Conservation (phyloP, 2,113 vertebrate genomes). For the Hydropotes inermis region DNA sequence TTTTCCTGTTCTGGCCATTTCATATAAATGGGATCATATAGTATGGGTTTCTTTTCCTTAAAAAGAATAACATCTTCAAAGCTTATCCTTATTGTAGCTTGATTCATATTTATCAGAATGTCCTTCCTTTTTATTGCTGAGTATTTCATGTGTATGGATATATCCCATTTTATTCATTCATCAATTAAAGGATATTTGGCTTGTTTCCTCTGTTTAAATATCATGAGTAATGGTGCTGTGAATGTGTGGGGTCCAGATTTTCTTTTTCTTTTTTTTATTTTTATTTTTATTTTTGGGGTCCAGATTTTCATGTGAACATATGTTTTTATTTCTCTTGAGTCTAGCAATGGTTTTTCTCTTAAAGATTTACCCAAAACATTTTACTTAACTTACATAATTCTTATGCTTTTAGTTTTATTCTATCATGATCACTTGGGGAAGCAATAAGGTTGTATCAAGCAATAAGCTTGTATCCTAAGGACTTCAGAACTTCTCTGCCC, state of each 20-base stretch:
- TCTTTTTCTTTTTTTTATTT: too few species aligned
- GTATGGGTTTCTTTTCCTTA: not conserved
- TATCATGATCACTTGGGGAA: not conserved
- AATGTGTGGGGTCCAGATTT: not conserved
- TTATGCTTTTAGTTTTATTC: not conserved
- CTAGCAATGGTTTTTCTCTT: not conserved
- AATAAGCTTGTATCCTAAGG: not conserved
- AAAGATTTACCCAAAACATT: not conserved
- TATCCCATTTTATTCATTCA: not conserved
- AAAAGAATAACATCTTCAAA: not conserved
- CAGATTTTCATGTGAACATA: not conserved
- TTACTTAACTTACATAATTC: not conserved
- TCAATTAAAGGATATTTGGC: not conserved
- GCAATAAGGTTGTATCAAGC: too few species aligned
- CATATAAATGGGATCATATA: not conserved
- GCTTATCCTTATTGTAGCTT: not conserved
- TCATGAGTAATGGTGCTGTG: not conserved
- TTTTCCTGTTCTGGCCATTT: not conserved
- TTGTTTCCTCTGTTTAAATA: not conserved
- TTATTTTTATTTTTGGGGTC: too few species aligned
- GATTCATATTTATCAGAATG: not conserved
- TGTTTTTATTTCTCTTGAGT: not conserved
- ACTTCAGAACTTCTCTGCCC: not conserved
- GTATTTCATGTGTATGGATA: not conserved
- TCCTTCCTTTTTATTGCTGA: not conserved